phyloP scores from a whole-genome alignment of 2,113 vertebrate species.

The Paradoxurus hermaphroditus region DNA sequence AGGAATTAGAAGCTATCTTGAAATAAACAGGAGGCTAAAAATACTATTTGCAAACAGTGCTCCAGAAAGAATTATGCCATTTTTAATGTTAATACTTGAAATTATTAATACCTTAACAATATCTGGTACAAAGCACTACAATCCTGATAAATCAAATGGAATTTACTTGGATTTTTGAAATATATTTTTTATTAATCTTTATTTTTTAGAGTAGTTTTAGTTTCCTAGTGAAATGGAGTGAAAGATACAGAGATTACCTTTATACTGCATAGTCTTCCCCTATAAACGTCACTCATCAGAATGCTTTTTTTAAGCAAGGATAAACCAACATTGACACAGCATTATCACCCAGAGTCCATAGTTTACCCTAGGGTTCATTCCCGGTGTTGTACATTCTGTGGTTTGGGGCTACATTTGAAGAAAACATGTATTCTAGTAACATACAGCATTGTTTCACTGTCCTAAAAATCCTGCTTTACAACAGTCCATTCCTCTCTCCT shows the following conservation, averaged over 20 bases:
- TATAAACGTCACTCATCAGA: not conserved
- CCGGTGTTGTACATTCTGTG: not conserved
- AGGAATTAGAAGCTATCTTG: not conserved
- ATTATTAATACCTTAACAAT: not conserved
- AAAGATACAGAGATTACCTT: not conserved
- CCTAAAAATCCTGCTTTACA: not conserved
- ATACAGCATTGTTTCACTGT: not conserved
- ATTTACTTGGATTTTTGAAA: not conserved
- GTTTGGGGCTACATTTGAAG: not conserved
- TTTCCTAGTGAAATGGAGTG: not conserved
- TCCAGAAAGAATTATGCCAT: not conserved
- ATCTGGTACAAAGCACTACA: not conserved
- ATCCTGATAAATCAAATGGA: not conserved
- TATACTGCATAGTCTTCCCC: not conserved
- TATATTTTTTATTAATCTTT: not conserved
- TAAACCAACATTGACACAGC: not conserved
- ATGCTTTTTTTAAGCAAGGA: not conserved
- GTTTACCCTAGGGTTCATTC: not conserved
- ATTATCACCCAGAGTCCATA: not conserved
- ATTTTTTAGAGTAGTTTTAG: not conserved
- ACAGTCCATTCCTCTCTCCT: not conserved
- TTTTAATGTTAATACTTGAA: not conserved
- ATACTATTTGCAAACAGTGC: not conserved
- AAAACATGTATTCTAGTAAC: not conserved
- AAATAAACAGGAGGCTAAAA: not conserved